phyloP scores from a whole-genome alignment of 2,113 vertebrate genomes.

The Anoura caudifer region DNA sequence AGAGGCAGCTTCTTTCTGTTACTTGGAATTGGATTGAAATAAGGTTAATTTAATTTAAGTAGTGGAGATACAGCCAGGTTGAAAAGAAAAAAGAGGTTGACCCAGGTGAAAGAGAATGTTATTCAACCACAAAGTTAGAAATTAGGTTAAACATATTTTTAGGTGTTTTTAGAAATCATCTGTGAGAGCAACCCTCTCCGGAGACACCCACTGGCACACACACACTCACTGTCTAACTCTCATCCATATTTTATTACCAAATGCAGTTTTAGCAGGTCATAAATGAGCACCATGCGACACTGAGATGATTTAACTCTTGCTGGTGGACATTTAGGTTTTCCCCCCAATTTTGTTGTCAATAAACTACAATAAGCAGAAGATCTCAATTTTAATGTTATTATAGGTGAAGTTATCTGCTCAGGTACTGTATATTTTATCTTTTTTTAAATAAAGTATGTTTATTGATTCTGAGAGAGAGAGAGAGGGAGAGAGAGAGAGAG shows the following conservation, averaged over 20 bases:
- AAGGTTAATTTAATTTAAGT: neutral
- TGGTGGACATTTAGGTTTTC: neutral
- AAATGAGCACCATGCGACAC: neutral
- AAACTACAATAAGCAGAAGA: neutral
- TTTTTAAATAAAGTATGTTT: neutral
- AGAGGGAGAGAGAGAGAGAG: too few species aligned
- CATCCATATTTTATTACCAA: neutral
- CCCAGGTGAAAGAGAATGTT: neutral
- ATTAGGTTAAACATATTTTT: neutral
- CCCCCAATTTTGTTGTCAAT: neutral
- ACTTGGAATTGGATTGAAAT: neutral
- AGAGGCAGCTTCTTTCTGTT: constrained; percentile 2
- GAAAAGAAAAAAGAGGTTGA: neutral
- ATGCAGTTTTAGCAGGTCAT: neutral
- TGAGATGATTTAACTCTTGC: neutral
- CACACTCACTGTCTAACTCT: neutral
- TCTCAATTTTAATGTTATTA: neutral
- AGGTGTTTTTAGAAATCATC: neutral
- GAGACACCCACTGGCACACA: neutral
- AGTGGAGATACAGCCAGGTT: neutral
- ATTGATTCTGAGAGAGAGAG: too few species aligned
- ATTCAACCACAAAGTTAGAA: neutral
- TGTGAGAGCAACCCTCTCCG: neutral
- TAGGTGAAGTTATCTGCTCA: neutral
- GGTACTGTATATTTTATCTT: constrained; percentile 1